Percentiles rank a stretch among this genome's conserved stretches.
These are phyloP conservation scores for Ametastegia equiseti DNA, from an alignment of 2,888 invertebrate genomes.

Conservation along the genomic window DNA sequence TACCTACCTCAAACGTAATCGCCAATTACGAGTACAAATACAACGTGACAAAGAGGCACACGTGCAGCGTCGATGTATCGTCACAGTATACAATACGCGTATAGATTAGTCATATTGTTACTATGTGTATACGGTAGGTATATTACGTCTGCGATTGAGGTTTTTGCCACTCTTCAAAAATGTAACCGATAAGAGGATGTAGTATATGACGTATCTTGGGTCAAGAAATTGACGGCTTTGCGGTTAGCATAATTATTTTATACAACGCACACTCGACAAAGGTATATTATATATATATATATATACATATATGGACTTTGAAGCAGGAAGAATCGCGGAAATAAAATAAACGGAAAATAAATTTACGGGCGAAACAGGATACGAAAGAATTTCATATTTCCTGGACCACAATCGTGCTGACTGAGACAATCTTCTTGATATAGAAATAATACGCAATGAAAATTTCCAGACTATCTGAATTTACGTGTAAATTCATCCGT, in stretches of 20 bases:
- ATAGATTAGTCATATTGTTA: no score
- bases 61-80: neutral
- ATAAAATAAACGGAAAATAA: neutral
- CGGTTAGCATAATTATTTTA: neutral
- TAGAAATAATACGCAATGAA: neutral
- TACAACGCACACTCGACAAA: neutral
- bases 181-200: constrained; percentile 11
- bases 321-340: neutral
- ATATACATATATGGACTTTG: neutral
- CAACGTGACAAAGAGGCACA: neutral
- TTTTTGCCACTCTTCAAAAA: neutral
- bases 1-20: no score
- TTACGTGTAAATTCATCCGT: neutral
- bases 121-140: neutral
- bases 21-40: neutral
- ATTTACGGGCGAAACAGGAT: neutral
- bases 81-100: neutral
- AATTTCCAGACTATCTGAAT: no score
- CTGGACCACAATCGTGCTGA: neutral
- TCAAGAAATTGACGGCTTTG: neutral
- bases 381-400: neutral
- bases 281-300: neutral
- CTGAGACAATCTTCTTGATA: neutral
- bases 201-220: neutral
- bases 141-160: neutral